These are phyloP conservation scores for Camelus bactrianus DNA, from an alignment of 2,113 vertebrate genomes.

Conservation along the genomic window DNA sequence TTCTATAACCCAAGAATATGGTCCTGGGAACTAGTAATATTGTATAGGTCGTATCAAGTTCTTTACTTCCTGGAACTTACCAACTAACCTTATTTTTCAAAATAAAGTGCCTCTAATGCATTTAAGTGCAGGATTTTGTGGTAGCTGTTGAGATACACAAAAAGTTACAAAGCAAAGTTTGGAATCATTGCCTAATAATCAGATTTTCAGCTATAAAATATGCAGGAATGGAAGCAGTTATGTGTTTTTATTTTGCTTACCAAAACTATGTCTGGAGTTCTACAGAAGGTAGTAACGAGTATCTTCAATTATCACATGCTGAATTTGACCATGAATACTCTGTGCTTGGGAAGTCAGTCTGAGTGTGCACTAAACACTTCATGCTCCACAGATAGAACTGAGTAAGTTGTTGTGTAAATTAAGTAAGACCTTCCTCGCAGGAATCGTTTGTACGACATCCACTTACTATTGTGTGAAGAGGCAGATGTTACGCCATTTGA, in stretches of 20 bases:
- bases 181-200: not conserved
- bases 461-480: not conserved
- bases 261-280: not conserved
- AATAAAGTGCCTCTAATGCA: slow-evolving; percentile 26
- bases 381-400: not conserved
- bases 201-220: not conserved
- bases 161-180: not conserved
- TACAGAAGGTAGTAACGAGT: not conserved
- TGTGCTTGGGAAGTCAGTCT: not conserved
- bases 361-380: not conserved
- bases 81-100: slow-evolving; percentile 17
- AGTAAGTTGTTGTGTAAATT: not conserved
- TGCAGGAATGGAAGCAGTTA: not conserved
- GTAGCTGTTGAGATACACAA: not conserved
- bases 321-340: not conserved
- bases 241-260: slow-evolving; percentile 5
- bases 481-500: not conserved
- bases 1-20: not conserved
- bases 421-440: not conserved
- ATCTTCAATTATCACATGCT: not conserved
- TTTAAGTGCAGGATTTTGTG: slow-evolving; percentile 39
- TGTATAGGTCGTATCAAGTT: not conserved
- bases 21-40: not conserved
- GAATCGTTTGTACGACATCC: not conserved
- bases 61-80: slow-evolving; percentile 46